Base-by-base conservation (phyloP, 1,140 invertebrate species). In the Ceratoteleas bidentatus region DNA sequence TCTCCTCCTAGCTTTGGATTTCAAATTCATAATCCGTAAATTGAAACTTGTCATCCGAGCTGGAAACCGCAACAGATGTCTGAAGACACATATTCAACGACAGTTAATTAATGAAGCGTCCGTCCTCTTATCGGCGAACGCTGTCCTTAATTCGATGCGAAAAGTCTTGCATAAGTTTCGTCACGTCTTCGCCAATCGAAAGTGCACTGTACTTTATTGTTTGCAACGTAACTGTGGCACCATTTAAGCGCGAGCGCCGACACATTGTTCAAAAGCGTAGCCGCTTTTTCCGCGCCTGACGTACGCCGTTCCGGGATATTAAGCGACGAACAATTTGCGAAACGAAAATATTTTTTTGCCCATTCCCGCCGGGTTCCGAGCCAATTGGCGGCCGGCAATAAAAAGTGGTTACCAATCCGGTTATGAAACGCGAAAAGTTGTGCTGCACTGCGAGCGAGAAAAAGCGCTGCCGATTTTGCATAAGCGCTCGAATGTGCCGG, bases 201-300 rank as follows among this genome's bases (percentile, higher is more conserved):
- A 78, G 75, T 78, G 75, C 66, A 78, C 14, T 72, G 66, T 72
- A 70, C 75, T 72, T 65, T 58, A 78, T 78, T 78, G 75, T 78
- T 72, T 40, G 43, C 34, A 15, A 38, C 24, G 50, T 57, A 61
- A 65, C 58, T 36, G 40, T 52, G 58, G 52, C 66, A 32, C n/a
- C 32, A 62, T 70, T 65, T 70, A 61, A 70, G 58, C 58, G n/a
- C n/a, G n/a, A n/a, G n/a, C n/a, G n/a, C n/a, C n/a, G n/a, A n/a
- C n/a, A 70, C 54, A 78, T 78, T 70, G 58, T 78, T 58, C 33
- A 45, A 70, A 60, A 69, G 70, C 52, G 43, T 65, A n/a, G 45
- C 45, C 43, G 52, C 43, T 64, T 47, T 45, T 64, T 57, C 34
- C 16, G 38, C 53, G 45, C 53, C 64, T 54, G 76, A 65, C 61